phyloP scores from a whole-genome alignment of 2,797 vertebrate species.

The Poecilia wingei region DNA sequence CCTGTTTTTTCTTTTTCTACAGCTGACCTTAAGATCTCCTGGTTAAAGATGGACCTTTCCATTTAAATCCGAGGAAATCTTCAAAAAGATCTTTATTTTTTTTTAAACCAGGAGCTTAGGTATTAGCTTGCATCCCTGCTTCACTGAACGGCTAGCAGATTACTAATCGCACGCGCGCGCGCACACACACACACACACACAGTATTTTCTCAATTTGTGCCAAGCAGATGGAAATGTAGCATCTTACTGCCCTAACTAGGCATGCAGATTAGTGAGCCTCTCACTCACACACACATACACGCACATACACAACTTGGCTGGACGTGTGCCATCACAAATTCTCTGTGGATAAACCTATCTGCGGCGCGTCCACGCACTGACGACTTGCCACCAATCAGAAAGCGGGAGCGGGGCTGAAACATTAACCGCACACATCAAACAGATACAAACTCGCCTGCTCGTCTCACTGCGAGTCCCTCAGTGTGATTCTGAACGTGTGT shows the following conservation, averaged over 20 bases:
- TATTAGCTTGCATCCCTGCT: slow-evolving; percentile 33
- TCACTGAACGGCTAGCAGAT: slow-evolving; percentile 41
- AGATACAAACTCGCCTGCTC: background rate
- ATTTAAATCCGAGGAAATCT: slow-evolving; percentile 24
- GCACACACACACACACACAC: background rate
- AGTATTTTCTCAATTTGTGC: slow-evolving; percentile 52
- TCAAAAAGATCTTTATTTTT: slow-evolving; percentile 14
- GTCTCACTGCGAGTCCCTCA: background rate
- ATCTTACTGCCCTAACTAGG: slow-evolving; percentile 63
- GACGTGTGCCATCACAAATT: slow-evolving; percentile 45
- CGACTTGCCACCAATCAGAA: slow-evolving; percentile 14
- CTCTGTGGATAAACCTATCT: slow-evolving; percentile 41
- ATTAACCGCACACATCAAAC: slow-evolving; percentile 11
- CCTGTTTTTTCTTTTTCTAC: background rate
- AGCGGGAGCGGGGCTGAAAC: slow-evolving; percentile 30
- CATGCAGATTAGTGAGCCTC: slow-evolving; percentile 58
- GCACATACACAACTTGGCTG: slow-evolving; percentile 32
- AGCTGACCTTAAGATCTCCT: background rate
- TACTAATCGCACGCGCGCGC: slow-evolving; percentile 38
- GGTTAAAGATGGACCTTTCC: slow-evolving; percentile 23
- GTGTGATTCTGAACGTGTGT: background rate
- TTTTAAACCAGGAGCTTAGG: slow-evolving; percentile 22
- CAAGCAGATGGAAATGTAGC: slow-evolving; percentile 67
- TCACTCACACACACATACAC: slow-evolving; percentile 10
- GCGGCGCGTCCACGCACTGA: slow-evolving; percentile 11